Base-by-base conservation (phyloP, 2,888 invertebrate species). In the Gandaritis pyraliata region DNA sequence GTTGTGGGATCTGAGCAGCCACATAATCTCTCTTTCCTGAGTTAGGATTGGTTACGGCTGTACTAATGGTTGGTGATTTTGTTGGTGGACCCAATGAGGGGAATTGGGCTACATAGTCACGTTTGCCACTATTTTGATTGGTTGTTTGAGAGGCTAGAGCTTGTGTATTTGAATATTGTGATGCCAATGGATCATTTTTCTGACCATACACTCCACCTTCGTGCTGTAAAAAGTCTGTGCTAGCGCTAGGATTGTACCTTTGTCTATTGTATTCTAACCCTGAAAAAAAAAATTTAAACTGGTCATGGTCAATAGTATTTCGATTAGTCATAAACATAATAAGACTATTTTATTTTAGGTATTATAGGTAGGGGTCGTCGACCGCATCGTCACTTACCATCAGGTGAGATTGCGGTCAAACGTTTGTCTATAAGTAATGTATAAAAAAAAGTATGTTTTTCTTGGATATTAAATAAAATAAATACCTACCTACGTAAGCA, bases 181-280 rank as follows among this genome's bases (percentile, higher is more conserved):
- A 51, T 12, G 61, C 66, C 57, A 74, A 71, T 69, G 78, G 78
- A 65, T 85, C 76, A 68, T 73, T 79, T 73, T 86, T 86, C 39
- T 79, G 73, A 18, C 69, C 74, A 58, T 73, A 67, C 7, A 66
- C 71, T 43, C 85, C 85, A 47, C 81, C 79, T 82, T 92, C 91
- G 51, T 91, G 91, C 30, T 82, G 65, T 72, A 92, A 77, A 63
- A 92, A 92, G 64, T 92, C 91, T 5, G 78, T 80, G 66, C 82
- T 88, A 5, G 82, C 72, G 15, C 61, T 46, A 12, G 63, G 58
- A 75, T 83, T 87, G 59, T 81, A 76, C 45, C 77, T 72, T 59
- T 82, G 72, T n/a, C 64, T 80, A 52, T 74, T 77, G 57, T 77
- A 77, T 71, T 83, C 80, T 55, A 80, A 68, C 41, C 82, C 90